phyloP scores from a whole-genome alignment of 2,888 invertebrate genomes.

The Eugnorisma glareosa region DNA sequence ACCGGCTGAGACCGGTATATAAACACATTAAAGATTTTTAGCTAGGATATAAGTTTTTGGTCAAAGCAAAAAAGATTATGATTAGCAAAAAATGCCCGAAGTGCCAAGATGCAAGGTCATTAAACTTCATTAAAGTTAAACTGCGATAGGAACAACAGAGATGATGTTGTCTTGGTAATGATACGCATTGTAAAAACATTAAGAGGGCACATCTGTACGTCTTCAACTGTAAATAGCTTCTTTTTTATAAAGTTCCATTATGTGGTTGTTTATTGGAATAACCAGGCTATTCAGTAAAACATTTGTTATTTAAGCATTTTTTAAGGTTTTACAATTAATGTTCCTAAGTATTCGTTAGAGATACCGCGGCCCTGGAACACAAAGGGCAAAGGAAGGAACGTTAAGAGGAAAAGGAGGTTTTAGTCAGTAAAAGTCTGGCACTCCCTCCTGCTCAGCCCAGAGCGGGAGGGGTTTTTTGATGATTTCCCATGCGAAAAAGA shows the following conservation, averaged over 20 bases:
- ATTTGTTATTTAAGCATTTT: not conserved
- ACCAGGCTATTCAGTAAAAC: too few species aligned
- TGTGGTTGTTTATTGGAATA: not conserved
- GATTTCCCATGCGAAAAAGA: too few species aligned
- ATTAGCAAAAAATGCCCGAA: slow-evolving; percentile 23
- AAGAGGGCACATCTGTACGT: not conserved
- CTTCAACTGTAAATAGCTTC: not conserved
- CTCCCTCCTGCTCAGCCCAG: too few species aligned
- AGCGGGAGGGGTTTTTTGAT: too few species aligned
- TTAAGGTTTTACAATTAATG: too few species aligned
- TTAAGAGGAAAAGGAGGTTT: too few species aligned
- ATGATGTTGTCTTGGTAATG: slow-evolving; percentile 26
- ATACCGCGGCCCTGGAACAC: too few species aligned
- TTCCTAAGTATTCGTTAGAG: not conserved
- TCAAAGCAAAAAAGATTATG: slow-evolving; percentile 43
- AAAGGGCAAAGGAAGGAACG: too few species aligned
- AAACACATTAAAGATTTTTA: slow-evolving; percentile 25
- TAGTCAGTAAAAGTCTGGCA: too few species aligned
- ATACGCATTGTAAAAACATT: slow-evolving; percentile 29
- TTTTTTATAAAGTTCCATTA: not conserved
- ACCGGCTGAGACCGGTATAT: slow-evolving; percentile 11
- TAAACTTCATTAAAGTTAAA: slow-evolving; percentile 45
- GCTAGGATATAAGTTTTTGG: slow-evolving; percentile 9
- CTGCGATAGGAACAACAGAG: slow-evolving; percentile 16
- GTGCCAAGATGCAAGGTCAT: slow-evolving; percentile 42